Base-by-base conservation (phyloP, 1,140 invertebrate species). In the Trichonephila clavata region DNA sequence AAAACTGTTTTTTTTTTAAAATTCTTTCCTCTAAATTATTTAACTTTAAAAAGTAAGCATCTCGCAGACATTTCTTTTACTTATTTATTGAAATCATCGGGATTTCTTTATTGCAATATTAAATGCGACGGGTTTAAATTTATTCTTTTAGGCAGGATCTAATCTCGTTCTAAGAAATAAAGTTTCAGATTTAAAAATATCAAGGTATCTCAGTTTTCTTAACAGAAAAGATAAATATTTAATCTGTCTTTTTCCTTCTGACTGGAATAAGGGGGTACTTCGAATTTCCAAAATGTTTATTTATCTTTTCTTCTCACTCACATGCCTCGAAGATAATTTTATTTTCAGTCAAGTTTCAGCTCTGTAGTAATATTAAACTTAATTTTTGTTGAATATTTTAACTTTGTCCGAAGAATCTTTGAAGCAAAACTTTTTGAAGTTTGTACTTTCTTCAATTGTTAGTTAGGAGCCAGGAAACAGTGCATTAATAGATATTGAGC, bases 181-280 rank as follows among this genome's bases (percentile, higher is more conserved):
- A 68, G 65, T 68, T 24, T 4, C 7, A 7, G 65, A 24, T 68
- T 68, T 68, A 68, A 21, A 68, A 68, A 68, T 68, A 68, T 68
- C 65, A 24, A 68, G 65, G 27, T 68, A 68, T 68, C 65, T 68
- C 7, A 21, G 20, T 24, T 24, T 10, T 68, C n/a, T 13, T 68
- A 68, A 68, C 65, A 24, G 10, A 21, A 68, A 68, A 68, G 65
- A 68, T 68, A 68, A 68, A 68, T 68, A 68, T 68, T 68, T 68
- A 68, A 68, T n/a, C 65, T 68, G 65, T 68, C 65, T 68, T 24
- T 68, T 68, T 61, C 60, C 13, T 18, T 2, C 60, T 61, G 60
- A 61, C 60, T 18, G 20, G 60, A 61, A 61, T 61, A 14, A 61
- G 50, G n/a, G n/a, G n/a, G 21, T 68, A 68, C n/a, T 68, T 68